Base-by-base conservation (phyloP, 2,113 vertebrate species). In the Zosterops borbonicus region DNA sequence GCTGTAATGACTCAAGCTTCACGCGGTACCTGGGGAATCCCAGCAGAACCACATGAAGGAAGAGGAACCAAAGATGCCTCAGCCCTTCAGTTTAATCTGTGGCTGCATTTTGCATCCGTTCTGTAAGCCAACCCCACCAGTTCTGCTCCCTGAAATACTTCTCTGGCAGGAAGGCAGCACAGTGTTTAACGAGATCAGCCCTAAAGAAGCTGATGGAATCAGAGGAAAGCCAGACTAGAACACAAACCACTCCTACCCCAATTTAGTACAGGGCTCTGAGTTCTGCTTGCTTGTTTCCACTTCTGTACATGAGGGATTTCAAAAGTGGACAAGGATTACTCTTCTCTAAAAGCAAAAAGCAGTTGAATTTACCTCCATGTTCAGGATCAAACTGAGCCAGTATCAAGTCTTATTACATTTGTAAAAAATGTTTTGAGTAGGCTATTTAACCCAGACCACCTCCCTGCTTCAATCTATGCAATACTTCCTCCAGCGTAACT, bases 11-110 rank as follows among this genome's bases (percentile, higher is more conserved):
- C 90, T 96, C 92, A 92, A 92, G 62, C 60, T 67, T 90, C 67
- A 52, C 1, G 25, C 31, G 24, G 92, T 46, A 94, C 64, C 71
- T 78, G 94, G 95, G 95, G 65, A 96, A 90, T 92, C 90, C 94
- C 93, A 94, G 88, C 65, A 70, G 37, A 95, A 90, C 88, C 94
- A 90, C 85, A 90, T 58, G 24, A 94, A 92, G 73, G 84, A 96
- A 95, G 82, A 90, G 49, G 46, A 92, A 92, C 59, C 69, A 76
- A 70, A 81, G 73, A 59, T 18, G 33, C 46, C 71, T 89, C 86
- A 90, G 71, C 53, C 52, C 39, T 92, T 92, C 39, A 5, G 47
- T 88, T 88, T 86, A 55, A 91, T 70, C 69, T 49, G 53, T 84
- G 20, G 37, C n/a, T 89, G 65, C 41, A 69, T 86, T 94, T 73